phyloP scores from a whole-genome alignment of 2,888 invertebrate genomes.

The Hypomecis punctinalis region DNA sequence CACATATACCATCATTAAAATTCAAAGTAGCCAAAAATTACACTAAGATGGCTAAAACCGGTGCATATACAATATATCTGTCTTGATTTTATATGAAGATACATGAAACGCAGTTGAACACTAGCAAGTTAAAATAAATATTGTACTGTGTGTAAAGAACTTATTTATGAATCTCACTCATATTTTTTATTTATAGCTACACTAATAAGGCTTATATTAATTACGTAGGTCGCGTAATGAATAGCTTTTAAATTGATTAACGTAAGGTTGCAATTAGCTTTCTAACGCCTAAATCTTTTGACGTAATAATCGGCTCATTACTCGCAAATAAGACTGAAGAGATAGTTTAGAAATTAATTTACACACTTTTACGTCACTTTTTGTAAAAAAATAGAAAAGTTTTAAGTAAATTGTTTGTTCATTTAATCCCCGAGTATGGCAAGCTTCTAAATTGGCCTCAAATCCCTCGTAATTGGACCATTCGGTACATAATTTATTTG shows the following conservation, averaged over 20 bases:
- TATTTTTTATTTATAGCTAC: not conserved
- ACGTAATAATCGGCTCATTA: conserved; percentile 39
- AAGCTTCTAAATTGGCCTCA: not conserved
- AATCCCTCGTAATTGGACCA: conserved; percentile 1
- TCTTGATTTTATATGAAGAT: no score
- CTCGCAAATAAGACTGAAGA: conserved; percentile 61
- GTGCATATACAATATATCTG: no score
- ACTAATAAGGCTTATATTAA: not conserved
- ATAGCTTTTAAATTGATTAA: conserved; percentile 16
- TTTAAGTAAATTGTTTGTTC: not conserved
- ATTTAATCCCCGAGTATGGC: not conserved
- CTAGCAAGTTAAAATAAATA: no score
- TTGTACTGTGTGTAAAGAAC: no score
- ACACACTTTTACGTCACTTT: conserved; percentile 36
- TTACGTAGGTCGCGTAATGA: conserved; percentile 14
- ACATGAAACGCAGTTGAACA: no score
- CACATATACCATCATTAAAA: no score
- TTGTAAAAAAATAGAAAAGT: conserved; percentile 44
- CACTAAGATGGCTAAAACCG: no score
- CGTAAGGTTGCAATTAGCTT: conserved; percentile 12
- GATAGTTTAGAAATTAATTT: conserved; percentile 43
- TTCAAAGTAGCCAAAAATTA: no score
- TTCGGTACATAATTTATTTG: not conserved
- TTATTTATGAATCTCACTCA: conserved; percentile 16
- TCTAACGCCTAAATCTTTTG: conserved; percentile 6